phyloP scores from a whole-genome alignment of 2,797 vertebrate species.

The Tapirus indicus region DNA sequence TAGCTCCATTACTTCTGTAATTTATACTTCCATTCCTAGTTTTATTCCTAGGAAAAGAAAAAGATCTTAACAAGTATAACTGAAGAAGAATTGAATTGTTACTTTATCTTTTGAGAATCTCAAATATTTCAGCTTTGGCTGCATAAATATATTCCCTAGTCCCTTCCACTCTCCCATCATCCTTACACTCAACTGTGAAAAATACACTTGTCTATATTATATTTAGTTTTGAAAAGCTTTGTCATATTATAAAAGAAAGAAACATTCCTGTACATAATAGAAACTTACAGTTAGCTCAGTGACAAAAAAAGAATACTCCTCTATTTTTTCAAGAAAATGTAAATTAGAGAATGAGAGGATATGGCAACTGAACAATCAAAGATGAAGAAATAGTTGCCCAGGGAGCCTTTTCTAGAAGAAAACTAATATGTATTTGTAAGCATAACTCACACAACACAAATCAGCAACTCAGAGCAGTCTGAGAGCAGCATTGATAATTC shows the following conservation, averaged over 20 bases:
- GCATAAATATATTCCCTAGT: background rate
- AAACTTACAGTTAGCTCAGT: background rate
- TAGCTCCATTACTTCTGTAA: background rate
- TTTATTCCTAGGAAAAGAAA: conserved; percentile 22
- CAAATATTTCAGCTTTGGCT: background rate
- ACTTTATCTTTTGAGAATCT: background rate
- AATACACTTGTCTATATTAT: background rate
- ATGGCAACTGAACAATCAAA: background rate
- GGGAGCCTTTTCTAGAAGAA: background rate
- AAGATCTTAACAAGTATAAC: background rate
- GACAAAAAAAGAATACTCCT: background rate
- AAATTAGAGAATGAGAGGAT: conserved; percentile 17
- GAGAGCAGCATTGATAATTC: conserved; percentile 11
- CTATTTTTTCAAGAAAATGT: background rate
- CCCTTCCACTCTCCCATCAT: background rate
- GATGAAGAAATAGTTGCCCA: conserved; percentile 19
- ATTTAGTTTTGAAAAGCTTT: conserved; percentile 2
- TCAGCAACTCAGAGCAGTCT: conserved; percentile 1
- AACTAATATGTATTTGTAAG: background rate
- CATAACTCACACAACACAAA: background rate
- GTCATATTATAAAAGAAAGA: conserved; percentile 6
- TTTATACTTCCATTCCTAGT: background rate
- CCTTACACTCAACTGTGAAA: background rate
- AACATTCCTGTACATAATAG: background rate
- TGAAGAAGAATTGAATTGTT: background rate